A percentile compares a stretch with the other conserved stretches of the same genome.
phyloP scores from a whole-genome alignment of 2,888 invertebrate species.

The Liodrosophila aerea region DNA sequence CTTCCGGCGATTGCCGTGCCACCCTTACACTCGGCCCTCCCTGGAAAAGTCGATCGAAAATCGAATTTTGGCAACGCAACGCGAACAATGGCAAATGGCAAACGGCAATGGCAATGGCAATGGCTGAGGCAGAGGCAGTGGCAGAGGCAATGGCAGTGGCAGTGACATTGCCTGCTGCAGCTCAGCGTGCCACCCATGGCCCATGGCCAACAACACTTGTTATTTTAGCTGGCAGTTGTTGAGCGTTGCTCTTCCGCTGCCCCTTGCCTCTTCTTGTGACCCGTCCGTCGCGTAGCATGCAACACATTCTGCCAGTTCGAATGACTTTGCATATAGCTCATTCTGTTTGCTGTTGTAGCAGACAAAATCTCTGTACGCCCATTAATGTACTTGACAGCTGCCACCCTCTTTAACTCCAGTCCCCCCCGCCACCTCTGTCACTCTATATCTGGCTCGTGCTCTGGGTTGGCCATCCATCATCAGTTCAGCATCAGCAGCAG shows the following conservation, averaged over 20 bases:
- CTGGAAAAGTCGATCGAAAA: conserved; percentile 55
- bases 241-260: not conserved
- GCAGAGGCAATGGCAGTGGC: conserved; percentile 59
- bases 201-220: conserved; percentile 27
- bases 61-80: conserved; percentile 64
- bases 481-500: conserved; percentile 27
- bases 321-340: no score
- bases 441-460: not conserved
- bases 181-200: not conserved
- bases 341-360: not conserved
- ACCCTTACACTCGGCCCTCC: conserved; percentile 4
- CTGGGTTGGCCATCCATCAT: conserved; percentile 51
- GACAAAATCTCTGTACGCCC: conserved; percentile 23
- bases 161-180: conserved; percentile 13
- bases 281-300: conserved; percentile 44
- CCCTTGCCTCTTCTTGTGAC: conserved; percentile 2
- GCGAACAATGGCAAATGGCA: conserved; percentile 18
- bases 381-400: conserved; percentile 27
- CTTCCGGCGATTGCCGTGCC: conserved; percentile 17
- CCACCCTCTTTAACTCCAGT: not conserved
- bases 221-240: conserved; percentile 16
- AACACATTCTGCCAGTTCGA: conserved; percentile 36
- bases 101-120: conserved; percentile 49
- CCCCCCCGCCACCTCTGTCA: not conserved
- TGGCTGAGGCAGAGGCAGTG: conserved; percentile 69